phyloP scores from a whole-genome alignment of 1,140 invertebrate species.

The Gonatopus flavifemur region DNA sequence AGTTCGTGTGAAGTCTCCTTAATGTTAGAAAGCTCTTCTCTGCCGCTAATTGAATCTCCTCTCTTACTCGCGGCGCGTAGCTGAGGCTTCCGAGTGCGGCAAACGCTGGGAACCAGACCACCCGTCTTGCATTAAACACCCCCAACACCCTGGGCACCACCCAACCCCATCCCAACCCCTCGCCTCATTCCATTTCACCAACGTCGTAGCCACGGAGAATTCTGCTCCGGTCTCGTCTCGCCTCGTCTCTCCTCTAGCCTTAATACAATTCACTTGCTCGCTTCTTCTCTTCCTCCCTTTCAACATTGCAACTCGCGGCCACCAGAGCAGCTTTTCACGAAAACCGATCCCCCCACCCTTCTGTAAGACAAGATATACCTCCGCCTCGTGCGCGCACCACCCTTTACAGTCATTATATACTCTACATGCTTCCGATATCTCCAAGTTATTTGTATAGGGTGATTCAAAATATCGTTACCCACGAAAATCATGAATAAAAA shows the following conservation, averaged over 20 bases:
- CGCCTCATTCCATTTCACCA: slow-evolving; percentile 19
- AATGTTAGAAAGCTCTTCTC: slow-evolving; percentile 57
- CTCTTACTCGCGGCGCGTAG: slow-evolving; percentile 56
- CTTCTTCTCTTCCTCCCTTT: slow-evolving; percentile 18
- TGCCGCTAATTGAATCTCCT: slow-evolving; percentile 57
- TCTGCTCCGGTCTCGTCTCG: slow-evolving; percentile 15
- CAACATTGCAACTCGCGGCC: slow-evolving; percentile 12
- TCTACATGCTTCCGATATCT: neutral
- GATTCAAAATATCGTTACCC: too few species aligned
- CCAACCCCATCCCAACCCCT: slow-evolving; percentile 48
- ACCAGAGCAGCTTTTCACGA: slow-evolving; percentile 4
- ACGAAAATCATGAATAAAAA: too few species aligned
- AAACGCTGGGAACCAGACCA: slow-evolving; percentile 54
- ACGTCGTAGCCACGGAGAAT: too few species aligned
- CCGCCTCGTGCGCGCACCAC: neutral
- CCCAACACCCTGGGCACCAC: slow-evolving; percentile 51
- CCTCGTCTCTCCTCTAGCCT: slow-evolving; percentile 1
- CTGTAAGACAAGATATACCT: neutral
- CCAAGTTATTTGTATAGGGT: too few species aligned
- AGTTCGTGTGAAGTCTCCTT: slow-evolving; percentile 54
- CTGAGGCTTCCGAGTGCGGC: slow-evolving; percentile 52
- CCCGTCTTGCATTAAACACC: slow-evolving; percentile 57
- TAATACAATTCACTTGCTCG: slow-evolving; percentile 6
- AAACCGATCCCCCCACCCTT: neutral
- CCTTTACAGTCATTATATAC: neutral